Evolutionary conservation across 2,888 invertebrate genomes (phyloP).

Genomic region (Drosophila barbarae): DNA sequence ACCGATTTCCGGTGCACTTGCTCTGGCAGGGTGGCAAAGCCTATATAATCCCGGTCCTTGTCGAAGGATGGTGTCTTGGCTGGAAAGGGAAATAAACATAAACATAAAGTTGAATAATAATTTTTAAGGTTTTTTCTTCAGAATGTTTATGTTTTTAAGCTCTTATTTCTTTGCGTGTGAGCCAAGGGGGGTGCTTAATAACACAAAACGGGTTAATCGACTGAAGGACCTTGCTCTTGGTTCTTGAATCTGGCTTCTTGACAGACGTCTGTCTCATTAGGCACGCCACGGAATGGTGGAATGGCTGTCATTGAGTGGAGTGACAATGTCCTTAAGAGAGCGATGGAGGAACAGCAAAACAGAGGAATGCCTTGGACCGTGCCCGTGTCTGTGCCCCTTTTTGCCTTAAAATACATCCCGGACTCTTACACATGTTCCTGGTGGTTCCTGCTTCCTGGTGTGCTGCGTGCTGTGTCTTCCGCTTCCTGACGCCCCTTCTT

Average conservation of each 20-base stretch:
- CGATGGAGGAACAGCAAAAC: neutral
- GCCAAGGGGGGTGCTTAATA: constrained; percentile 1
- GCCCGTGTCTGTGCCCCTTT: neutral
- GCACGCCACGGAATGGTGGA: constrained; percentile 14
- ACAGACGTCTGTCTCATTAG: constrained; percentile 28
- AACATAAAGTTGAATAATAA: neutral
- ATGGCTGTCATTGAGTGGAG: constrained; percentile 27
- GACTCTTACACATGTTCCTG: constrained; percentile 27
- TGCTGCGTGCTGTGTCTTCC: constrained; percentile 2
- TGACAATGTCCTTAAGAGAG: constrained; percentile 8
- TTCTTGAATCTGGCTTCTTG: constrained; percentile 4
- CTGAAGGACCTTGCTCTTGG: constrained; percentile 38
- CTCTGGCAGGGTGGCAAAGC: constrained; percentile 96
- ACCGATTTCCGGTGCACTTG: constrained; percentile 98
- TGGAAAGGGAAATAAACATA: constrained; percentile 35
- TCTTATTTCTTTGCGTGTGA: neutral
- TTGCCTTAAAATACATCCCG: no score
- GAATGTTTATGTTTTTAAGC: no score
- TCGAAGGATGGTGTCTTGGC: constrained; percentile 80
- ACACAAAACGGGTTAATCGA: constrained; percentile 34
- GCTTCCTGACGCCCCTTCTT: constrained; percentile 12
- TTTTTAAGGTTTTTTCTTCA: neutral
- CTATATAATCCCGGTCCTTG: constrained; percentile 90
- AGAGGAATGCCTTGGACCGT: neutral
- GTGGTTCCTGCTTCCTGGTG: constrained; percentile 9